Base-by-base conservation (phyloP, 2,113 vertebrate species). In the Lasiurus borealis region DNA sequence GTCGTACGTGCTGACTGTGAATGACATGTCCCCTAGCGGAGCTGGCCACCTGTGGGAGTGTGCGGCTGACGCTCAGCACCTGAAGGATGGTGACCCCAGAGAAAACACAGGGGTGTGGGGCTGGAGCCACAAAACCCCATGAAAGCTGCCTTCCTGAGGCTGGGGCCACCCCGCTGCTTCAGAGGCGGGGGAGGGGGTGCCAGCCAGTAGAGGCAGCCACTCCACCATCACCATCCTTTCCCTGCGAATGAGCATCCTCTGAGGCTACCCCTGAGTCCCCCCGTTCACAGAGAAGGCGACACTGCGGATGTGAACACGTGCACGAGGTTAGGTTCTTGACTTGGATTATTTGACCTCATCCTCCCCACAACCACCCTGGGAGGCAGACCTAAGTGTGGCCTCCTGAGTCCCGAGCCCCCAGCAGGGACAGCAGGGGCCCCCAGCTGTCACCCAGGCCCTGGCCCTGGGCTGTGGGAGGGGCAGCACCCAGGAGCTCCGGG, bases 1-100 rank as follows among this genome's bases (percentile, higher is more conserved):
- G 68, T 88, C 48, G 44, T 14, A 18, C 62, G 86, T 93, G 78
- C 86, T 85, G n/a, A 68, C 88, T 91, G 62, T 88, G 68, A 94
- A 71, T 59, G n/a, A 88, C 82, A 64, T 44, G 1, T 15, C 84
- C 48, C 64, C 50, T n/a, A 19, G 75, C 76, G 68, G 46, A 89
- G 36, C 78, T 13, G 8, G 23, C 64, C 34, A 9, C 73, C n/a
- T 54, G 89, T 72, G 13, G 59, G 19, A 1, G 15, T 16, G 52
- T 6, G 16, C 5, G 34, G 72, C 81, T 80, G 21, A 29, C 23
- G 66, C 48, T 34, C 25, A 40, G 71, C 13, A 0, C 66, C 36
- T 3, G n/a, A 29, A 34, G 21, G 11, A 4, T 2, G 1, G 7
- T 6, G 46, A 19, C n/a, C 16, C 52, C 25, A 16, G 18, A 68